Evolutionary conservation across 1,140 invertebrate genomes (phyloP).

Genomic region (Akabosia matsudoensis): DNA sequence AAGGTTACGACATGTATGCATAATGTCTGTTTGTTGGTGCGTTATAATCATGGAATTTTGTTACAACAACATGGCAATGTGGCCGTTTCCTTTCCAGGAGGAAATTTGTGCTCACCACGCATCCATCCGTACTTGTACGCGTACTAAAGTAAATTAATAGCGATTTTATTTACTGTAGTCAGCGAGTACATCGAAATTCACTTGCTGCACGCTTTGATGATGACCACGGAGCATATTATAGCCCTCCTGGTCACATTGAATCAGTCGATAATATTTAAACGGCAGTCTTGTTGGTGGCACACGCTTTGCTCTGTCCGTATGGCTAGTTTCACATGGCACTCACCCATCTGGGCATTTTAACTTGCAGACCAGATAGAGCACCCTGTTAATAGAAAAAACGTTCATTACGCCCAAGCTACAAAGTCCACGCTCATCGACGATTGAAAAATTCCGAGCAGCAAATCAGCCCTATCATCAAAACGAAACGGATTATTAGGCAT

Average conservation of each 20-base stretch:
- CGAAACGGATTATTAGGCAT: not conserved
- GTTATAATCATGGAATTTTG: not conserved
- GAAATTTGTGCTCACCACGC: not conserved
- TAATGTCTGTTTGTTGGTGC: not conserved
- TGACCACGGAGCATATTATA: not conserved
- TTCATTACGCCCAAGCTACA: not conserved
- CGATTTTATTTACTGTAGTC: not conserved
- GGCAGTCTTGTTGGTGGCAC: not conserved
- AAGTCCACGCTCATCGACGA: not conserved
- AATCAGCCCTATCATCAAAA: not conserved
- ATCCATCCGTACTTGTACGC: not conserved
- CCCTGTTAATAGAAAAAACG: not conserved
- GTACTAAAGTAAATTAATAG: not conserved
- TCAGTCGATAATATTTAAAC: not conserved
- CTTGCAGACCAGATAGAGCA: not conserved
- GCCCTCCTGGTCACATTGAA: not conserved
- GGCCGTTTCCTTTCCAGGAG: not conserved
- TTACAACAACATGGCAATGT: too few relatives aligned
- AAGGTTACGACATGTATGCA: not conserved
- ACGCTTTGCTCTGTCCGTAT: not conserved
- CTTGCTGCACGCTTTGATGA: not conserved
- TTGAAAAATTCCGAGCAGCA: not conserved
- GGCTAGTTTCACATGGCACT: not conserved
- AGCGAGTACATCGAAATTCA: not conserved
- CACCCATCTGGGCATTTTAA: too few relatives aligned